Percentiles rank a stretch among this genome's conserved stretches.
Evolutionary conservation across 2,888 invertebrate genomes (phyloP).

Genomic region (Carpatolechia fugitivella): DNA sequence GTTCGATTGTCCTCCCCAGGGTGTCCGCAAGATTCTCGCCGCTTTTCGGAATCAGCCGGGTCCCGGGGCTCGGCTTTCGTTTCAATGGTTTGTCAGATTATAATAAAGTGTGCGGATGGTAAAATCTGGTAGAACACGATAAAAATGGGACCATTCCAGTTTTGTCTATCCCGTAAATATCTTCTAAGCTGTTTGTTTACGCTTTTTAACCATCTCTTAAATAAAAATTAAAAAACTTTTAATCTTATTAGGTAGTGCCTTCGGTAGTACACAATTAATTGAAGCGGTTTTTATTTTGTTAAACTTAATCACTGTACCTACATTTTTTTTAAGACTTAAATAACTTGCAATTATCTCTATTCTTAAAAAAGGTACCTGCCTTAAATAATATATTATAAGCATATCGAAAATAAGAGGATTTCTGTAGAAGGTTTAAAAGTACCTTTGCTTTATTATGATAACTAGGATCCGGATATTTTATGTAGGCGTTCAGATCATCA

Average conservation of each 20-base stretch:
- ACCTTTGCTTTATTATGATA: neutral
- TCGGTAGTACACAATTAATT: too few species aligned
- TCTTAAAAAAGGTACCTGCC: too few species aligned
- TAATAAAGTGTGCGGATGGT: constrained; percentile 37
- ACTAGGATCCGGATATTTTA: neutral
- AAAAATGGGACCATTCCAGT: neutral
- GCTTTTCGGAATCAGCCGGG: constrained; percentile 40
- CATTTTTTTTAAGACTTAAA: too few species aligned
- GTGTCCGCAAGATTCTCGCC: constrained; percentile 41
- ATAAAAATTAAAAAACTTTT: too few species aligned
- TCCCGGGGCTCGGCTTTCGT: constrained; percentile 41
- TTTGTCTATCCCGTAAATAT: too few species aligned
- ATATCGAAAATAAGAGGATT: neutral
- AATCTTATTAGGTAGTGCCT: too few species aligned
- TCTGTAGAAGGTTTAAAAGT: neutral
- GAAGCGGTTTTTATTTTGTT: too few species aligned
- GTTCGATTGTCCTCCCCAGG: constrained; percentile 41
- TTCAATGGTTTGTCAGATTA: constrained; percentile 49
- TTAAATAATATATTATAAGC: too few species aligned
- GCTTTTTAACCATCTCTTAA: too few species aligned
- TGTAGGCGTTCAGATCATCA: neutral
- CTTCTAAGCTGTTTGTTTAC: too few species aligned
- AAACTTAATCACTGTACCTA: too few species aligned
- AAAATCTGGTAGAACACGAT: neutral
- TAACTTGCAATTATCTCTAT: too few species aligned